Percentiles rank a stretch among this genome's conserved stretches.
Evolutionary conservation across 1,140 invertebrate species (phyloP).

Genomic region (Drosophila tani): DNA sequence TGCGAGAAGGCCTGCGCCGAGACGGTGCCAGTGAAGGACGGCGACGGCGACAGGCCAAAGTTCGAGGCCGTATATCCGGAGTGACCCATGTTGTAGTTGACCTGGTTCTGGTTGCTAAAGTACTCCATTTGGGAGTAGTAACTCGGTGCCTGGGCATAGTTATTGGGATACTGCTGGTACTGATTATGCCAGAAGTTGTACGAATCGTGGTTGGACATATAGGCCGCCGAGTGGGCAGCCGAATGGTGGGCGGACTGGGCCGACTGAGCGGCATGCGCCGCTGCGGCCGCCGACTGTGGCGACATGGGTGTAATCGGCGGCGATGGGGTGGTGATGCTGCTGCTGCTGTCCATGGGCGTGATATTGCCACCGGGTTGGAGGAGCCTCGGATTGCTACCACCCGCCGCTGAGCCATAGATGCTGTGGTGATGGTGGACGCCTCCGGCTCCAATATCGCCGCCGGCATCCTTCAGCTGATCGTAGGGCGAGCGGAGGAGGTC

Average conservation of each 20-base stretch:
- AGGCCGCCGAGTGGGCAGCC: conserved; percentile 75
- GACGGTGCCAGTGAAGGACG: conserved; percentile 79
- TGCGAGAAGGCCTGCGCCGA: conserved; percentile 84
- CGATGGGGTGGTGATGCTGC: conserved; percentile 88
- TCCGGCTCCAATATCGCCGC: conserved; percentile 69
- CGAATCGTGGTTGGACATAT: conserved; percentile 84
- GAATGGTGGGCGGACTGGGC: conserved; percentile 75
- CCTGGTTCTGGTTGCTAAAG: conserved; percentile 86
- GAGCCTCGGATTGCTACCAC: conserved; percentile 79
- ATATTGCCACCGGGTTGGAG: conserved; percentile 86
- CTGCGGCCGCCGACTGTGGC: conserved; percentile 85
- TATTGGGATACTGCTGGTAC: conserved; percentile 87
- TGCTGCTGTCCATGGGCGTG: conserved; percentile 88
- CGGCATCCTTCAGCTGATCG: conserved; percentile 79
- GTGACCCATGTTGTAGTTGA: conserved; percentile 84
- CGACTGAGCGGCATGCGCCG: conserved; percentile 75
- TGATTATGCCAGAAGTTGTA: conserved; percentile 85
- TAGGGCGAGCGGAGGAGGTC: conserved; percentile 73
- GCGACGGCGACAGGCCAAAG: conserved; percentile 80
- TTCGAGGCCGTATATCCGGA: conserved; percentile 82
- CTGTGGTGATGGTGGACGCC: conserved; percentile 76
- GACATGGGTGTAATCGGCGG: conserved; percentile 87
- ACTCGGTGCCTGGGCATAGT: conserved; percentile 86
- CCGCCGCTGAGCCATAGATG: conserved; percentile 78
- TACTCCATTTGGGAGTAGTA: conserved; percentile 88